phyloP scores from a whole-genome alignment of 2,888 invertebrate genomes.

The Limnephilus rhombicus region DNA sequence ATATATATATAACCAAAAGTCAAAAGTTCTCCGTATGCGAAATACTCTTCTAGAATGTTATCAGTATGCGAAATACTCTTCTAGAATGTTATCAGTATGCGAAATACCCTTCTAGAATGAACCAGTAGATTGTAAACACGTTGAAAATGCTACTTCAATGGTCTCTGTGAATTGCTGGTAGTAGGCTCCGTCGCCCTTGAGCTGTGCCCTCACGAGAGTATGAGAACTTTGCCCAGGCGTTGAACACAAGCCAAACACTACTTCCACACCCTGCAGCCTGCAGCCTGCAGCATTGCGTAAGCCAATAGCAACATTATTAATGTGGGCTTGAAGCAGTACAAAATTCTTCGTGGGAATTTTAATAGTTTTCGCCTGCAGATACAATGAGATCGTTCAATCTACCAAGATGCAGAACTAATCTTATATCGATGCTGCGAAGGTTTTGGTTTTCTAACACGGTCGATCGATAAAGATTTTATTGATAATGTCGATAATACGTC shows the following conservation, averaged over 20 bases:
- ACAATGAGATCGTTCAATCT: not conserved
- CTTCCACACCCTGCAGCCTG: slow-evolving; percentile 2
- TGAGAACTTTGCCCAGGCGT: not conserved
- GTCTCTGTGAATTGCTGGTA: not conserved
- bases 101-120: not conserved
- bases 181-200: not conserved
- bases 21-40: not conserved
- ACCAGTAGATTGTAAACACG: not conserved
- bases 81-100: not conserved
- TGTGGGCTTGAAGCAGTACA: not conserved
- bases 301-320: not conserved
- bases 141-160: not conserved
- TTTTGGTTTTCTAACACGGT: no score
- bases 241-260: not conserved
- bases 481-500: no score
- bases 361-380: not conserved
- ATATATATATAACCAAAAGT: no score
- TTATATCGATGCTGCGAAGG: not conserved
- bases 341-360: not conserved
- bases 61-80: not conserved
- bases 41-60: not conserved
- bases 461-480: no score
- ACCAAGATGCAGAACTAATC: not conserved
- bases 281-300: not conserved
- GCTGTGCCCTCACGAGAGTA: not conserved